Base-by-base conservation (phyloP, 2,888 invertebrate genomes). In the Sipunculus nudus region DNA sequence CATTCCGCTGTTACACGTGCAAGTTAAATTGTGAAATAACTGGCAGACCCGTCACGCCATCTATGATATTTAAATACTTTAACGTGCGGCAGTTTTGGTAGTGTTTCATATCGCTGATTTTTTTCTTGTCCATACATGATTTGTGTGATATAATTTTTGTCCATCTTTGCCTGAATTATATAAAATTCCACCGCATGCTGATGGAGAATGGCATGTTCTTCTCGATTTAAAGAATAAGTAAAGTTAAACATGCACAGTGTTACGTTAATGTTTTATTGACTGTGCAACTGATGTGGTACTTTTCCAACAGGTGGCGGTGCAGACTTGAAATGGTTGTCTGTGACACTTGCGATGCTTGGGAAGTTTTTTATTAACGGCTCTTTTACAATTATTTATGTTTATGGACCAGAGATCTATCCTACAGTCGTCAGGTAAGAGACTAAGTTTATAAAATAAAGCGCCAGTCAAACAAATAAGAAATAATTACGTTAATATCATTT, bases 351-450 rank as follows among this genome's bases (percentile, higher is more conserved):
- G 3, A 60, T 70, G 64, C 55, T 70, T 16, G 70, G 68, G 10
- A 70, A 70, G 55, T 70, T 70, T 49, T 50, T 61, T 38, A 67
- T 70, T 32, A 70, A 70, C 50, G 59, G 62, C 4, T 67, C 68
- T 13, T 70, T 70, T 52, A 70, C 70, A 2, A 60, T 70, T 41
- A 70, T 69, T 55, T 67, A 63, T 45, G 61, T 70, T 29, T 70
- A 70, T 43, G 65, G 66, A 19, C 67, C 68, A 5, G 70, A 70
- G 46, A 67, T 70, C n/a, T 70, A 70, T 40, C 70, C 70, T 1
- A 70, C 70, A 6, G 68, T 70, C 13, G 6, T 70, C 35, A 66
- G 70, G 69, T 69, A 43, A 29, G 49, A 19, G 21, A 3, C 16
- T 35, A 16, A 10, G 10, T 13, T 13, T 16, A 35, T 35, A 13